Evolutionary conservation across 2,888 invertebrate species (phyloP).

Genomic region (Busseola fusca): DNA sequence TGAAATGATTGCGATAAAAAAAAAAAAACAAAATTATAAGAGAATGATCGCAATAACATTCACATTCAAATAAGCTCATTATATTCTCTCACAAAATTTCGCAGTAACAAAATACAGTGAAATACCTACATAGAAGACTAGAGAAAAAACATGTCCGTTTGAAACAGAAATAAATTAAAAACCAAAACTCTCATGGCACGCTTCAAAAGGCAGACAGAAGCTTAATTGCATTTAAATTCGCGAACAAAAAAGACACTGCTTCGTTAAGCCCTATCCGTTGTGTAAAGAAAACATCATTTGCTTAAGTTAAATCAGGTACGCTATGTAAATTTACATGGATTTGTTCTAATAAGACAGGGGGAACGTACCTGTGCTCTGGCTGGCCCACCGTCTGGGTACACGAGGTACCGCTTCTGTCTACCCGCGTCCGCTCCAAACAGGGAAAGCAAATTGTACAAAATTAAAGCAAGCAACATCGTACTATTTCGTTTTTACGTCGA

Average conservation of each 20-base stretch:
- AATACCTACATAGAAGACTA: slow-evolving; percentile 15
- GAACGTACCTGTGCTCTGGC: slow-evolving; percentile 89
- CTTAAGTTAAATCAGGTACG: slow-evolving; percentile 80
- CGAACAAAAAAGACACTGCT: slow-evolving; percentile 83
- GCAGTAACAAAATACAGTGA: slow-evolving; percentile 3
- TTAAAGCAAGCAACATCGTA: slow-evolving; percentile 75
- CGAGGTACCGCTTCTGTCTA: slow-evolving; percentile 87
- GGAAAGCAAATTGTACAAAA: slow-evolving; percentile 78
- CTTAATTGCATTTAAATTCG: slow-evolving; percentile 87
- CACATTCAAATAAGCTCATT: slow-evolving; percentile 26
- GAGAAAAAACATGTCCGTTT: slow-evolving; percentile 46
- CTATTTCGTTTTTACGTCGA: slow-evolving; percentile 66
- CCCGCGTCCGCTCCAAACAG: slow-evolving; percentile 67
- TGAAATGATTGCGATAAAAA: slow-evolving; percentile 1
- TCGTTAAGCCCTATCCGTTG: slow-evolving; percentile 84
- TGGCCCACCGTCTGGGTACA: slow-evolving; percentile 89
- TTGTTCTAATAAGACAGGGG: slow-evolving; percentile 64
- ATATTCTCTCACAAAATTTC: slow-evolving; percentile 33
- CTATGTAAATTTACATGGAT: slow-evolving; percentile 79
- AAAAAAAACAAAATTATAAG: slow-evolving; percentile 12
- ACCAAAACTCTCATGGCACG: slow-evolving; percentile 67
- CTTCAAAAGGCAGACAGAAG: slow-evolving; percentile 75
- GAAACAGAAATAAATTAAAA: slow-evolving; percentile 52
- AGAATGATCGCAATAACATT: slow-evolving; percentile 12
- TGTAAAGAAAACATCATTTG: slow-evolving; percentile 85